Conservation (phyloP, 2,888 invertebrate species). For the Willowsia nigromaculata region DNA sequence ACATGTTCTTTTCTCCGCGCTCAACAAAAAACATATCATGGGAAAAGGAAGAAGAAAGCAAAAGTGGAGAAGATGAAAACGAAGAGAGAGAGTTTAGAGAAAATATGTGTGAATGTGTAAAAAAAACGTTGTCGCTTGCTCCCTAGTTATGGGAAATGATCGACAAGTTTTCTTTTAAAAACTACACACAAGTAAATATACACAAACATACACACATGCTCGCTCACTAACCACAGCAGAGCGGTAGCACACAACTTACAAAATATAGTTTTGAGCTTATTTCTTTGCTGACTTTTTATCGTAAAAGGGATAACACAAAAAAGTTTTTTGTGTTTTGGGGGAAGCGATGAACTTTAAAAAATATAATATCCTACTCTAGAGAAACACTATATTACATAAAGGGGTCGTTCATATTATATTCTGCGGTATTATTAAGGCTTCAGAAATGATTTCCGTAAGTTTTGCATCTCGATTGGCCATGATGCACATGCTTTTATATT, state of each 20-base stretch:
- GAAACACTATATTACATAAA: too few relatives aligned
- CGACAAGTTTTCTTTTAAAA: constrained; percentile 59
- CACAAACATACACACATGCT: background rate
- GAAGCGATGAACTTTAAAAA: background rate
- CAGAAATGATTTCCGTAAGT: too few relatives aligned
- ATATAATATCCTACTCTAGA: too few relatives aligned
- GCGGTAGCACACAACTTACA: background rate
- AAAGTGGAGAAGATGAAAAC: background rate
- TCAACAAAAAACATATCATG: constrained; percentile 13
- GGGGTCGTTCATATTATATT: too few relatives aligned
- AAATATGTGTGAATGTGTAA: constrained; percentile 31
- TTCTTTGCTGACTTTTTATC: background rate
- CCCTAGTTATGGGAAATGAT: constrained; percentile 44
- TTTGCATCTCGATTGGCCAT: too few relatives aligned
- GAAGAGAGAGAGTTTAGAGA: background rate
- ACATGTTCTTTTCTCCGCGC: background rate
- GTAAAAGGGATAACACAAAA: too few relatives aligned
- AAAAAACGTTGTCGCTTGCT: constrained; percentile 5
- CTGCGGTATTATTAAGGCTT: too few relatives aligned
- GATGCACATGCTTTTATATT: too few relatives aligned
- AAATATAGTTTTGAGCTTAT: background rate
- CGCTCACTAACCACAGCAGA: background rate
- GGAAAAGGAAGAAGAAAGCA: background rate
- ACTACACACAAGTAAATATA: background rate
- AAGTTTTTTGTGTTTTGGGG: too few relatives aligned